Conservation (phyloP, 2,113 vertebrate genomes). For the Pipra filicauda region DNA sequence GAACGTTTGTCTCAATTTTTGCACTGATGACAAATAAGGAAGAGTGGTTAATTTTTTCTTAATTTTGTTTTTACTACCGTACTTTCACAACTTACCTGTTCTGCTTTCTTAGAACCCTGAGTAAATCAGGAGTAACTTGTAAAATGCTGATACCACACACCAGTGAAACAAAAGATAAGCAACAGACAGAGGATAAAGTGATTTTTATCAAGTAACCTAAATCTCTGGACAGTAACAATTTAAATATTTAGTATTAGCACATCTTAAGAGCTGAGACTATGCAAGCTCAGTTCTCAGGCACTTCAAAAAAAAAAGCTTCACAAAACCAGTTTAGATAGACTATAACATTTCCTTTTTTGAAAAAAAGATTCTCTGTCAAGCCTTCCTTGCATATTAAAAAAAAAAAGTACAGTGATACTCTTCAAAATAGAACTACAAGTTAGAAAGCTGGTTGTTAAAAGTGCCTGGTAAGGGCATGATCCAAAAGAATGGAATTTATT, state of each 20-base stretch:
- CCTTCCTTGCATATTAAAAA: not conserved
- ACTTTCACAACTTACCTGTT: not conserved
- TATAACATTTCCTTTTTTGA: not conserved
- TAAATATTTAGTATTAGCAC: not conserved
- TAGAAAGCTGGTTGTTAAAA: not conserved
- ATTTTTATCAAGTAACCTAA: not conserved
- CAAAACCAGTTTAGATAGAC: not conserved
- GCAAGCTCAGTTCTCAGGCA: not conserved
- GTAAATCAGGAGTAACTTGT: not conserved
- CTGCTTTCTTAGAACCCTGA: not conserved
- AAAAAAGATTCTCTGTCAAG: not conserved
- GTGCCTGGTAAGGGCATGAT: not conserved
- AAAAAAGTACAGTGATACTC: not conserved
- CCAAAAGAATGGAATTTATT: not conserved
- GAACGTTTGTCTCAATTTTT: not conserved
- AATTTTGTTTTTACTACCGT: not conserved
- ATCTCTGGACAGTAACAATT: not conserved
- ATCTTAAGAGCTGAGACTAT: not conserved
- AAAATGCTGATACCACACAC: not conserved
- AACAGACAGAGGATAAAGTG: not conserved
- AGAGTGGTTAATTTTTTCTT: not conserved
- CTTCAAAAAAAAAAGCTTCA: not conserved
- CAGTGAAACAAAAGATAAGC: not conserved
- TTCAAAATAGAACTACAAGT: not conserved
- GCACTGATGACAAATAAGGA: not conserved